Evolutionary conservation across 2,888 invertebrate genomes (phyloP).

Genomic region (Physocephala rufipes): DNA sequence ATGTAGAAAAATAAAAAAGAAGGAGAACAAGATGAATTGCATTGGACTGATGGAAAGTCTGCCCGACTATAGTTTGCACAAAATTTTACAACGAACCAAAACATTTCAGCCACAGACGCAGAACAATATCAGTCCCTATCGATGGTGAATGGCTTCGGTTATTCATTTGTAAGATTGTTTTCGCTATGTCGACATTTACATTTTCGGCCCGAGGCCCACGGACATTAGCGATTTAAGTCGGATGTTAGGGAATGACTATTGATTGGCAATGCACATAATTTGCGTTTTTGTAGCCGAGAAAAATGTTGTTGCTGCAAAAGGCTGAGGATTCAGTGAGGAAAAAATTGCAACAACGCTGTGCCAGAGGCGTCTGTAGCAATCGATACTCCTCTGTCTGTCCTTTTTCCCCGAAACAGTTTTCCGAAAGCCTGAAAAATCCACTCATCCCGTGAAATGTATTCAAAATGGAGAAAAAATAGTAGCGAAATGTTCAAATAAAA

Average conservation of each 20-base stretch:
- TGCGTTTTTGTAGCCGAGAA: conserved; percentile 32
- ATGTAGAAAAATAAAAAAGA: not conserved
- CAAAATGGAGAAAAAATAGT: conserved; percentile 17
- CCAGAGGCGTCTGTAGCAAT: not conserved
- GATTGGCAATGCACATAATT: conserved; percentile 34
- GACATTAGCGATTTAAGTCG: not conserved
- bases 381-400: not conserved
- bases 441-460: not conserved
- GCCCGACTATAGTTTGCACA: not conserved
- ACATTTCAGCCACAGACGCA: not conserved
- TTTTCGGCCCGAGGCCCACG: not conserved
- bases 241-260: too few relatives aligned
- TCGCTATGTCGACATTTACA: conserved; percentile 19
- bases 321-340: not conserved
- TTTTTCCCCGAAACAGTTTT: not conserved
- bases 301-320: not conserved
- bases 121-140: conserved; percentile 4
- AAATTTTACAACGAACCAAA: not conserved
- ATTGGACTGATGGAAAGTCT: conserved; percentile 6
- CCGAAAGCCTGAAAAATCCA: not conserved
- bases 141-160: conserved; percentile 38
- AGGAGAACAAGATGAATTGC: not conserved
- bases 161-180: conserved; percentile 38
- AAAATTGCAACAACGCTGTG: conserved; percentile 20
- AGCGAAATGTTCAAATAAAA: conserved; percentile 41